Evolutionary conservation across 2,888 invertebrate genomes (phyloP), one percentile per base, ranked within the genome.

Genomic region (Notodonta dromedarius): DNA sequence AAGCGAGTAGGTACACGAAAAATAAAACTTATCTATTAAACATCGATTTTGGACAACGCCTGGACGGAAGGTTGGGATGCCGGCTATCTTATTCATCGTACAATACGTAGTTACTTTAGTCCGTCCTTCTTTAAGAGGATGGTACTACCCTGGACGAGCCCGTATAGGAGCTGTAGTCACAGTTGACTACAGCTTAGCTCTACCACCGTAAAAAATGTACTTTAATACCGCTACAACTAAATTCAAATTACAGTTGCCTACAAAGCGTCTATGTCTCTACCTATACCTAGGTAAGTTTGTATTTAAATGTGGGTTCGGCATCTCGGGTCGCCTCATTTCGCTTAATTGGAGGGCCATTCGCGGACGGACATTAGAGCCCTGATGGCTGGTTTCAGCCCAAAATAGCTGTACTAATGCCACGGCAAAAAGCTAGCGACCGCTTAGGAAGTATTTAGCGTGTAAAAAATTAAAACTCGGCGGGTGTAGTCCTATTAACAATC

Each of bases 271-370:
- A 51, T 16, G 12, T 24, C 11, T 9, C 9, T 51, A 60, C 58
- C 54, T 60, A 65, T 64, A 59, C 7, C 50, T 56, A 66, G 57
- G 48, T 59, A 35, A 67, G 62, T 32, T 32, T 35, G 66, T 82
- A 85, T 84, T 83, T 82, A 86, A 85, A 85, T 85, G 81, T 80
- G 83, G 80, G 78, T 82, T 82, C 77, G 79, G 79, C 77, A 69
- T 75, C 73, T 76, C 68, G 85, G 84, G 82, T 80, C 83, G 89
- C 75, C 85, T 91, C 93, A 91, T 94, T 93, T 91, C 88, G 88
- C 89, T 90, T 93, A 93, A 94, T 93, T 92, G 93, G 87, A 89
- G 89, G 88, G 86, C 85, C 87, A 90, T 93, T 93, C 88, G 90
- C 85, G 90, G 88, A 88, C 86, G 85, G 78, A 80, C 86, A 86